Evolutionary conservation across 2,888 invertebrate genomes (phyloP).

Genomic region (Lasioglossum leucozonium): DNA sequence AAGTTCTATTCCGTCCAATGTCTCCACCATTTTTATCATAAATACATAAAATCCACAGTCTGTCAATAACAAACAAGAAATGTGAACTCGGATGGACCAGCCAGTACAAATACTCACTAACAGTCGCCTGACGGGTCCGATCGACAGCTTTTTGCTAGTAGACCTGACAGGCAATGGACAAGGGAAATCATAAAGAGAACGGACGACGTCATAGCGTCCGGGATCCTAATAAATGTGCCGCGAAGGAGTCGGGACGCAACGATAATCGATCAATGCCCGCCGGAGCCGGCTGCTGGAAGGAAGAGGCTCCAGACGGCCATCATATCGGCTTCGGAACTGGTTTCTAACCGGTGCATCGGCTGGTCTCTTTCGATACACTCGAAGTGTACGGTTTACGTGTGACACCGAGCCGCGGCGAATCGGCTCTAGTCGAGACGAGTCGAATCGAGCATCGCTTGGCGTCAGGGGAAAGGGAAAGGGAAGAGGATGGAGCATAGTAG

Average conservation of each 20-base stretch:
- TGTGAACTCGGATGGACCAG: not conserved
- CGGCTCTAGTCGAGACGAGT: slow-evolving; percentile 44
- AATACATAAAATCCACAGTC: not conserved
- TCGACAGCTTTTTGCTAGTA: not conserved
- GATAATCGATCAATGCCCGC: slow-evolving; percentile 14
- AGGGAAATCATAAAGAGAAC: slow-evolving; percentile 9
- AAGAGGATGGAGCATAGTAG: slow-evolving; percentile 44
- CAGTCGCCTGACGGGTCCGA: not conserved
- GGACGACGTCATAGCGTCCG: not conserved
- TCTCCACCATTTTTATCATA: not conserved
- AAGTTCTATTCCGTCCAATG: no score
- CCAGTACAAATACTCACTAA: not conserved
- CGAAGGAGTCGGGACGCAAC: slow-evolving; percentile 1
- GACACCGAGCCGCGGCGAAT: slow-evolving; percentile 70
- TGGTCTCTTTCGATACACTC: slow-evolving; percentile 71
- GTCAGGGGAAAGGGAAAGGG: not conserved
- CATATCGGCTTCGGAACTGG: slow-evolving; percentile 38
- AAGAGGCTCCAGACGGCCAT: slow-evolving; percentile 7
- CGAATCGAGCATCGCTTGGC: slow-evolving; percentile 10
- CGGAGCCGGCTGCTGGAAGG: not conserved
- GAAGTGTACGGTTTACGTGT: slow-evolving; percentile 69
- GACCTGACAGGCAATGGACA: not conserved
- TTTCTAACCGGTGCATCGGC: slow-evolving; percentile 48
- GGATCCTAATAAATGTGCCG: slow-evolving; percentile 14
- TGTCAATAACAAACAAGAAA: not conserved